Evolutionary conservation across 35 echinoderm and acorn worm genomes (phyloP).

Genomic region (Lytechinus pictus): DNA sequence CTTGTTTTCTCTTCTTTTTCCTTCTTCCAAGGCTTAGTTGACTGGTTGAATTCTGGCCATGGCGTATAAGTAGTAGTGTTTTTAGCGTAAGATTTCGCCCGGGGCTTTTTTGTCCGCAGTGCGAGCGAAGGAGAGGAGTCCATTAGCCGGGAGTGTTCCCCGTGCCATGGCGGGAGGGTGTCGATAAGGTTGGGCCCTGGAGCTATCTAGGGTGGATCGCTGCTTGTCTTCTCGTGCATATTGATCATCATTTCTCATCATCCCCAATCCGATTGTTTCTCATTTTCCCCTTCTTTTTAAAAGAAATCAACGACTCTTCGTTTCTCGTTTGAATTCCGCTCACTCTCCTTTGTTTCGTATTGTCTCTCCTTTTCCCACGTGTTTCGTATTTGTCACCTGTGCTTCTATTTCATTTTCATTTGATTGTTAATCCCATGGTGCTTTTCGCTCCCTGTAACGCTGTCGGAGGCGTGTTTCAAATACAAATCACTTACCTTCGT

Average conservation of each 20-base stretch:
- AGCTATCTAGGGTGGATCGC: conserved; percentile 34
- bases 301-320: conserved; percentile 15
- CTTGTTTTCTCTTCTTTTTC: background rate
- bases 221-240: background rate
- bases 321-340: background rate
- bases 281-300: background rate
- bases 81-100: conserved; percentile 55
- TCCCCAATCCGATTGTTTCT: conserved; percentile 36
- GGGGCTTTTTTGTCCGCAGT: conserved; percentile 12
- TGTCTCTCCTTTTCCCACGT: background rate
- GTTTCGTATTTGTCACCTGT: background rate
- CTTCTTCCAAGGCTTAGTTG: conserved; percentile 19
- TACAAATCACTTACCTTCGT: background rate
- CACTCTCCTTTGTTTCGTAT: background rate
- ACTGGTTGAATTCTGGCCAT: conserved; percentile 31
- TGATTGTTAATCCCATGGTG: background rate
- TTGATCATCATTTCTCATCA: conserved; percentile 21
- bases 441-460: background rate
- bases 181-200: conserved; percentile 21
- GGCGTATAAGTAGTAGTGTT: conserved; percentile 48
- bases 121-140: conserved; percentile 21
- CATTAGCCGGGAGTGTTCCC: conserved; percentile 53
- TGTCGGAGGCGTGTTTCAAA: background rate
- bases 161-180: conserved; percentile 39
- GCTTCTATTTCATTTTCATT: background rate